These are phyloP conservation scores for Anthoscopus minutus DNA, from an alignment of 2,113 vertebrate species.

Conservation along the genomic window DNA sequence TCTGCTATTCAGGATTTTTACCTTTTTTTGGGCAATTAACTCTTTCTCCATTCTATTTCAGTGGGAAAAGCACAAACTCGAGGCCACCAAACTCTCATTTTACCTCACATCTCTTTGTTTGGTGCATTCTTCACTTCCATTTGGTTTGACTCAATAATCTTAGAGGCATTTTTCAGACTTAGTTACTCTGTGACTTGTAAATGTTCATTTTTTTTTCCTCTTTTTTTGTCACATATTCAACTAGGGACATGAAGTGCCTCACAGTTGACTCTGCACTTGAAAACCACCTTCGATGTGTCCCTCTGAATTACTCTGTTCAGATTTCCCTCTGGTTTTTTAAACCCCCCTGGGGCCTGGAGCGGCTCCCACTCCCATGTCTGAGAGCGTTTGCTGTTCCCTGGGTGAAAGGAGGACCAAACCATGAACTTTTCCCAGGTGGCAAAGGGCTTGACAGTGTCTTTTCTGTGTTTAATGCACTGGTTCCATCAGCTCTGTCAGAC, in stretches of 20 bases:
- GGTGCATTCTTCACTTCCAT: neutral
- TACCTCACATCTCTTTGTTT: neutral
- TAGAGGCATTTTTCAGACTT: neutral
- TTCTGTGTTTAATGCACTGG: neutral
- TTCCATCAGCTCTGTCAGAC: neutral
- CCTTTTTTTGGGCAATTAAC: neutral
- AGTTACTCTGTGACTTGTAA: neutral
- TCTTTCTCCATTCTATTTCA: neutral
- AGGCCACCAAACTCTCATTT: neutral
- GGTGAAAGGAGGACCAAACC: neutral
- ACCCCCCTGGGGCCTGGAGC: neutral
- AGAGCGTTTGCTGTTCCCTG: neutral
- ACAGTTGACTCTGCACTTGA: neutral
- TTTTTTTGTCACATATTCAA: neutral
- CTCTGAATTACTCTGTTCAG: neutral
- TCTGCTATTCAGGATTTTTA: neutral
- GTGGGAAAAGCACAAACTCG: neutral
- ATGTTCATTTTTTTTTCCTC: accelerated
- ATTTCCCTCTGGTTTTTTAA: neutral
- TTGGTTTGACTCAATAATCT: neutral
- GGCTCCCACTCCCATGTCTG: neutral
- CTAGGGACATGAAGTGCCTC: neutral
- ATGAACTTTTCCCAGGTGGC: neutral
- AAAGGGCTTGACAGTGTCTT: neutral
- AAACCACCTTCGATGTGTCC: neutral